Evolutionary conservation across 2,113 vertebrate species (phyloP).

Genomic region (Brachionichthys hirsutus): DNA sequence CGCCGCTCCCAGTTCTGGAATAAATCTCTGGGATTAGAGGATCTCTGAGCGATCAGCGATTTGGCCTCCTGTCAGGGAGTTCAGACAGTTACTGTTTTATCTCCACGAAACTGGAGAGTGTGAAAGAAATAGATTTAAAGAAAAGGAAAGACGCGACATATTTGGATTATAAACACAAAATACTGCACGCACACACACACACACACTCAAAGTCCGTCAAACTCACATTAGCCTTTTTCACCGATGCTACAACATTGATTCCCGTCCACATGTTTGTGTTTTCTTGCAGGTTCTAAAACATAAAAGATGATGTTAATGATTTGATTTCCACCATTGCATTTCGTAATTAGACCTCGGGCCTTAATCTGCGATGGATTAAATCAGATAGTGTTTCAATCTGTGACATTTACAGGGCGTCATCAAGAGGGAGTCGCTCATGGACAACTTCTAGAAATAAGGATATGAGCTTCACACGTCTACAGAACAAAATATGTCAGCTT

Average conservation of each 20-base stretch:
- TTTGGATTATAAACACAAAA: too few relatives aligned
- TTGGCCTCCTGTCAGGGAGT: conserved; percentile 76
- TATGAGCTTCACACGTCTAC: too few relatives aligned
- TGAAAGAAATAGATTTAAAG: not conserved
- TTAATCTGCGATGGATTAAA: too few relatives aligned
- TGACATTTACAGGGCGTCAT: too few relatives aligned
- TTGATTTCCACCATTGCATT: not conserved
- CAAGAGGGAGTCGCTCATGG: too few relatives aligned
- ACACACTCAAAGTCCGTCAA: not conserved
- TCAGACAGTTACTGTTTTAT: not conserved
- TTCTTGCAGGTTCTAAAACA: conserved; percentile 65
- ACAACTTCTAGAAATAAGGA: too few relatives aligned
- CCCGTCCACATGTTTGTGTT: conserved; percentile 50
- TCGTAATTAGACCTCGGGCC: too few relatives aligned
- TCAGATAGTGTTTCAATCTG: too few relatives aligned
- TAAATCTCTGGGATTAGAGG: conserved; percentile 83
- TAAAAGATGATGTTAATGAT: not conserved
- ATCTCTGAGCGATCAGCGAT: conserved; percentile 75
- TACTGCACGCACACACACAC: too few relatives aligned
- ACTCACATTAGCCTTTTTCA: conserved; percentile 82
- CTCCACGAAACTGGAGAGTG: too few relatives aligned
- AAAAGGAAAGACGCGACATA: not conserved
- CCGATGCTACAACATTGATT: conserved; percentile 66
- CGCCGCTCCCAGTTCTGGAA: conserved; percentile 85
- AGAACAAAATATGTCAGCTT: too few relatives aligned